Percentiles rank a stretch among this genome's conserved stretches.
Evolutionary conservation across 2,797 vertebrate species (phyloP).

Genomic region (Sebastiscus albofasciatus): DNA sequence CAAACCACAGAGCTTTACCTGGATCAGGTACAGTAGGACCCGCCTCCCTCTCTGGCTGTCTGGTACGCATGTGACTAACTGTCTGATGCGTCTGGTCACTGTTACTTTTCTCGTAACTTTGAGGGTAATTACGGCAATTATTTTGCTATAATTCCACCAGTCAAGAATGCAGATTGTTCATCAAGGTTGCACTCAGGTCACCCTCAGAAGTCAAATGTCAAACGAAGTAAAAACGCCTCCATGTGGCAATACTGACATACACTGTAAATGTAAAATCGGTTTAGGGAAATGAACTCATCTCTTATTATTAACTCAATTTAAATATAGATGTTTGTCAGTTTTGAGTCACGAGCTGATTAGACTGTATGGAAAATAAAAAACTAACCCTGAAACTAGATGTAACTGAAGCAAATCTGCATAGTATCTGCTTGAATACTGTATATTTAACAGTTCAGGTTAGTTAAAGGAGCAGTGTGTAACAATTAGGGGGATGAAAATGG

Average conservation of each 20-base stretch:
- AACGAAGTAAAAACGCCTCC: not conserved
- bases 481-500: no score
- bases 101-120: constrained; percentile 12
- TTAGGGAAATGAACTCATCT: not conserved
- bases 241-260: not conserved
- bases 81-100: constrained; percentile 55
- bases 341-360: not conserved
- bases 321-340: not conserved
- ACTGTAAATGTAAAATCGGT: not conserved
- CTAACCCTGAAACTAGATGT: not conserved
- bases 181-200: constrained; percentile 1
- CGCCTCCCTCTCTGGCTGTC: constrained; percentile 37
- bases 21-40: constrained; percentile 85
- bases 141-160: not conserved
- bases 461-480: not conserved
- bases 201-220: not conserved
- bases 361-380: not conserved
- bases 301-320: not conserved
- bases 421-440: not conserved
- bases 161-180: not conserved
- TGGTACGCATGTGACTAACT: constrained; percentile 52
- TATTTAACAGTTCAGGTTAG: not conserved
- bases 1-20: constrained; percentile 85
- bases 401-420: not conserved
- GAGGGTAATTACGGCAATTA: constrained; percentile 1